These are phyloP conservation scores for Rotaria magnacalcarata DNA, from an alignment of 2,888 invertebrate genomes.

Conservation along the genomic window DNA sequence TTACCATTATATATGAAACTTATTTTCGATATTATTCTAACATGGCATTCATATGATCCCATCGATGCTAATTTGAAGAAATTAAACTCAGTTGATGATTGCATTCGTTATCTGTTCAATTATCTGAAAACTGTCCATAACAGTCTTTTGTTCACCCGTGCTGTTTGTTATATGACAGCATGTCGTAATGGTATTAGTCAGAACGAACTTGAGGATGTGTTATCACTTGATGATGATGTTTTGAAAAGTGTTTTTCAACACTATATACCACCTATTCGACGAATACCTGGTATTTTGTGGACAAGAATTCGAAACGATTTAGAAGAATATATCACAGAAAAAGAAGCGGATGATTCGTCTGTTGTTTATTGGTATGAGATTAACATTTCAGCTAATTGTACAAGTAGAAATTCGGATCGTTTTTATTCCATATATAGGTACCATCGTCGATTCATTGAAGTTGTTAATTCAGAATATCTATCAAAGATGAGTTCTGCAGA, in stretches of 20 bases:
- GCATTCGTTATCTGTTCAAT: slow-evolving; percentile 32
- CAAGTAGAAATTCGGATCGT: no score
- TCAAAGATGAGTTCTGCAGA: not conserved
- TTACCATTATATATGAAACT: slow-evolving; percentile 40
- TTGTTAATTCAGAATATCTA: slow-evolving; percentile 37
- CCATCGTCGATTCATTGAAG: slow-evolving; percentile 45
- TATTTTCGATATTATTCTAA: slow-evolving; percentile 42
- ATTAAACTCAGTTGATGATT: not conserved
- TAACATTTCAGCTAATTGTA: no score
- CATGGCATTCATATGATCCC: slow-evolving; percentile 40
- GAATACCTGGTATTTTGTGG: slow-evolving; percentile 43
- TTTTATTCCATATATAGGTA: slow-evolving; percentile 13
- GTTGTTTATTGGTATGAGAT: slow-evolving; percentile 39
- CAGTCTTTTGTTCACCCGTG: slow-evolving; percentile 25
- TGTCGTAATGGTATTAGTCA: slow-evolving; percentile 39
- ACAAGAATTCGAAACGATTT: slow-evolving; percentile 41
- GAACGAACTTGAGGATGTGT: slow-evolving; percentile 41
- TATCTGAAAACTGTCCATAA: slow-evolving; percentile 36
- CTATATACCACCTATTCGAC: slow-evolving; percentile 40
- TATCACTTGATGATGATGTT: slow-evolving; percentile 44
- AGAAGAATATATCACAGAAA: slow-evolving; percentile 39
- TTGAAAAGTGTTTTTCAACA: slow-evolving; percentile 43
- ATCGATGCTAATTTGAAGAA: slow-evolving; percentile 20
- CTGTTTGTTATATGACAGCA: slow-evolving; percentile 38
- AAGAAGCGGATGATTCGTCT: slow-evolving; percentile 38